Evolutionary conservation across 2,113 vertebrate species (phyloP).

Genomic region (Leucoraja erinaceus): DNA sequence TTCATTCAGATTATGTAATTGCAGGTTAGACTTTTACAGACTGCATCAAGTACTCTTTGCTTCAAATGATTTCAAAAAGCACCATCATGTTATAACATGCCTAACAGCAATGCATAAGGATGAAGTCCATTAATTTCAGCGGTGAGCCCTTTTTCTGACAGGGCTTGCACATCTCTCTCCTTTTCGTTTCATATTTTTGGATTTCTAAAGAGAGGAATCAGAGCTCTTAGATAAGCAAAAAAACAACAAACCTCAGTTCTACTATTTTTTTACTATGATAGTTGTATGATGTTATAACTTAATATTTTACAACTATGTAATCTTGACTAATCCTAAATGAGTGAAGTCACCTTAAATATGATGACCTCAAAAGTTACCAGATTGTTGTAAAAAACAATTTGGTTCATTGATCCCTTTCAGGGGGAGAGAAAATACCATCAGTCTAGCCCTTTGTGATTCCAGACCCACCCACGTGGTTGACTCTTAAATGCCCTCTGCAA

Average conservation of each 20-base stretch:
- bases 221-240: conserved; percentile 44
- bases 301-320: background rate
- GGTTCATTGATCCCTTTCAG: too few relatives aligned
- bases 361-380: too few relatives aligned
- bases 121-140: background rate
- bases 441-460: too few relatives aligned
- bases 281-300: background rate
- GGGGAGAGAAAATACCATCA: too few relatives aligned
- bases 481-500: too few relatives aligned
- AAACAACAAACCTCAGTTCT: background rate
- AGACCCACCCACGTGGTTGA: too few relatives aligned
- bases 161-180: background rate
- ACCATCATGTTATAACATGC: conserved; percentile 58
- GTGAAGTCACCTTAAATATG: too few relatives aligned
- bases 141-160: background rate
- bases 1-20: background rate
- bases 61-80: conserved; percentile 57
- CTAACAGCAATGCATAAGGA: conserved; percentile 36
- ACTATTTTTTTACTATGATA: background rate
- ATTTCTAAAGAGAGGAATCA: background rate
- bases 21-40: conserved; percentile 48
- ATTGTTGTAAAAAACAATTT: too few relatives aligned
- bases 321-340: background rate
- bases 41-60: conserved; percentile 54
- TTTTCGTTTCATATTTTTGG: background rate